Percentiles rank a stretch among this genome's conserved stretches.
Evolutionary conservation across 2,797 vertebrate species (phyloP).

Genomic region (Melanotaenia pygmaea): DNA sequence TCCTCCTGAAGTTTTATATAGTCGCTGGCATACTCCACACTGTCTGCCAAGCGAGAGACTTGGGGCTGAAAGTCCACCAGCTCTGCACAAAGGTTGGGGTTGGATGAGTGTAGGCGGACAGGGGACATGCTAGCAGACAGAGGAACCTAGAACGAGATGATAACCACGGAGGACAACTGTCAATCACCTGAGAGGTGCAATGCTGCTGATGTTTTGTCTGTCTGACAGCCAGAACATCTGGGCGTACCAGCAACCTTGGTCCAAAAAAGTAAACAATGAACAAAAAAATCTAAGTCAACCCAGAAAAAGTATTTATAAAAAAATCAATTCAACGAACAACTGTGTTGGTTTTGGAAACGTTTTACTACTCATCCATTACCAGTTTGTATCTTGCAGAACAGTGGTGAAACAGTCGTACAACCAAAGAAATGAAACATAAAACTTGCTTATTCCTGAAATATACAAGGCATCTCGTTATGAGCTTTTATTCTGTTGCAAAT

Average conservation of each 20-base stretch:
- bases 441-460: neutral
- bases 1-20: slow-evolving; percentile 99
- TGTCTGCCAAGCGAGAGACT: slow-evolving; percentile 87
- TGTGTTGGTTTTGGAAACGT: neutral
- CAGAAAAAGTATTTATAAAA: neutral
- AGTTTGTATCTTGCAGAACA: neutral
- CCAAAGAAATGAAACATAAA: neutral
- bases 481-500: slow-evolving; percentile 8
- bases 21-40: slow-evolving; percentile 89
- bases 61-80: slow-evolving; percentile 91
- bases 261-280: neutral
- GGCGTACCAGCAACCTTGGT: neutral
- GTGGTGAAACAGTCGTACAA: neutral
- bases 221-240: slow-evolving; percentile 19
- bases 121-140: slow-evolving; percentile 94
- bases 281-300: neutral
- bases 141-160: slow-evolving; percentile 85
- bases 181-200: slow-evolving; percentile 22
- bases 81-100: slow-evolving; percentile 97
- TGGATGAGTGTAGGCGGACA: slow-evolving; percentile 94
- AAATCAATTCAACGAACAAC: neutral
- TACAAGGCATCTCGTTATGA: neutral
- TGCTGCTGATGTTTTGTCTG: slow-evolving; percentile 7
- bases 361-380: neutral
- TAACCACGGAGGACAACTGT: slow-evolving; percentile 24